Base-by-base conservation (phyloP, 2,113 vertebrate species). In the Zapornia atra region DNA sequence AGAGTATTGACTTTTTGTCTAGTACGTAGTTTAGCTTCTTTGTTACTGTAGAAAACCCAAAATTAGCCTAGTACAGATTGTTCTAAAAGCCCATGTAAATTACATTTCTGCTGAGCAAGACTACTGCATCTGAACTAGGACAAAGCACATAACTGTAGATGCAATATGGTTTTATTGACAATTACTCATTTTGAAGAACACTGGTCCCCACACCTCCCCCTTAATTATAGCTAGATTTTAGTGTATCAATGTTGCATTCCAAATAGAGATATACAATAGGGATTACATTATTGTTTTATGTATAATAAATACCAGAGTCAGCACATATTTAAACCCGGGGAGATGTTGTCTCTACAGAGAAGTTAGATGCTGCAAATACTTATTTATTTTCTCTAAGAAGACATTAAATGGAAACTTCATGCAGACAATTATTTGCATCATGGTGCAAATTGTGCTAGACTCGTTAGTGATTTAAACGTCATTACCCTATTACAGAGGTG, bases 381-480 rank as follows among this genome's bases (percentile, higher is more conserved):
- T 90, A 59, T 31, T 92, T 86, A 90, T 96, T 96, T 97, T 92
- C 75, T 86, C 82, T 73, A 86, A 90, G 94, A 95, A 77, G 63
- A 76, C 65, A 33, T 34, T 92, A 79, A 92, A 95, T 80, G 65
- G 80, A 85, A 90, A 91, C 60, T 84, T 94, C 79, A 90, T 20
- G 20, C 63, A 94, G 75, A 89, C 88, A 96, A 94, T 93, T 96
- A 96, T 60, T 95, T 96, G 59, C 78, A 85, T 96, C 83, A 68
- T 63, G 70, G 69, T 82, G 66, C 81, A 94, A 97, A 86, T 46
- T 78, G 70, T 82, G 31, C 42, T 91, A 90, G 77, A 93, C 34
- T 94, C 78, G 48, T 71, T 61, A 66, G 61, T 83, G 73, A 34
- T 91, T 97, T 92, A 83, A 88, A 82, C 84, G 50, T 85, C 90